A percentile compares a stretch with the other conserved stretches of the same genome.
These are phyloP conservation scores for Macaca mulatta DNA, from an alignment of 2,113 vertebrate species.

Conservation along the genomic window DNA sequence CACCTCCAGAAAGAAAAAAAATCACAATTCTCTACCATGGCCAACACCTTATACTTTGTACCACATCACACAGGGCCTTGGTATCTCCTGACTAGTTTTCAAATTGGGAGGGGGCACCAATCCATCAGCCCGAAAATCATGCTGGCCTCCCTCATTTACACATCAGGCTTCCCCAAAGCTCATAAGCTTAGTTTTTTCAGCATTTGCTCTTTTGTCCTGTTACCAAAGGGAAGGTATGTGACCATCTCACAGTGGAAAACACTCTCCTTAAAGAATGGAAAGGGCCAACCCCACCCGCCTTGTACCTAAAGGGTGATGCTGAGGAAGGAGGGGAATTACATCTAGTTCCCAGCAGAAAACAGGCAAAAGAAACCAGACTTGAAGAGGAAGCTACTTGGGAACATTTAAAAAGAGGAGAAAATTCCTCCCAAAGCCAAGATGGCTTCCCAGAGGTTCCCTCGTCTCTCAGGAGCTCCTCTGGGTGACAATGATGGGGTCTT, in stretches of 20 bases:
- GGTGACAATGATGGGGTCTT: too few species aligned
- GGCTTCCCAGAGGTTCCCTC: not conserved
- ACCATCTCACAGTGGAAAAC: fast-evolving
- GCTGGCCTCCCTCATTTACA: not conserved
- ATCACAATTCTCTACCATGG: fast-evolving
- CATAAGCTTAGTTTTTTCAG: not conserved
- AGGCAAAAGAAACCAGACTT: not conserved
- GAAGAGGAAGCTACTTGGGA: not conserved
- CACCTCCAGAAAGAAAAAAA: not conserved
- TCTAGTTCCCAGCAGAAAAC: not conserved
- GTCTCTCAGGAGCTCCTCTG: too few species aligned
- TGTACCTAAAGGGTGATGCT: not conserved
- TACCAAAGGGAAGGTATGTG: not conserved
- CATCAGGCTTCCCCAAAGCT: too few species aligned
- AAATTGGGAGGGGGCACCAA: not conserved
- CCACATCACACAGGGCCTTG: not conserved
- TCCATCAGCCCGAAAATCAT: not conserved
- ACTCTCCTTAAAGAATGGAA: not conserved
- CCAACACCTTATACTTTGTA: not conserved
- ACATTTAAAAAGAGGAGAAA: too few species aligned
- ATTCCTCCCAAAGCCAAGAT: not conserved
- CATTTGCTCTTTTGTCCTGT: not conserved
- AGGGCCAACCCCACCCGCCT: fast-evolving
- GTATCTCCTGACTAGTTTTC: not conserved
- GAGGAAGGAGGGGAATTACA: not conserved